phyloP scores from a whole-genome alignment of 2,797 vertebrate species.

The Tamandua tetradactyla region DNA sequence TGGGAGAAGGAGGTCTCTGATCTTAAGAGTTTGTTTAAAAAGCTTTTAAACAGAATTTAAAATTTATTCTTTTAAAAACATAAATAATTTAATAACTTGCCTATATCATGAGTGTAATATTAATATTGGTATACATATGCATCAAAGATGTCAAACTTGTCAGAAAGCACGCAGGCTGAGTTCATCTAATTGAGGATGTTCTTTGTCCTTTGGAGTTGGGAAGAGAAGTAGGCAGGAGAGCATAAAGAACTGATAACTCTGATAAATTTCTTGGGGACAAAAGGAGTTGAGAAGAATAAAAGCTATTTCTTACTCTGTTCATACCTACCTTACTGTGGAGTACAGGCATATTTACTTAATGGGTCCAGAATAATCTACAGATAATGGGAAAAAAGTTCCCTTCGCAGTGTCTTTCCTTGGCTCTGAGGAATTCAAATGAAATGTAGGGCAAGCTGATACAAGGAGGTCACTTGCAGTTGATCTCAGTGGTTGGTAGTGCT shows the following conservation, averaged over 20 bases:
- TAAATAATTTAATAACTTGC: slow-evolving; percentile 18
- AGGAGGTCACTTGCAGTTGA: background rate
- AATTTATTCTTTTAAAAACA: slow-evolving; percentile 46
- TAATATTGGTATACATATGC: background rate
- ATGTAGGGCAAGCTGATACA: background rate
- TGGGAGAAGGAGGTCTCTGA: slow-evolving; percentile 27
- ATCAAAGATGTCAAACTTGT: background rate
- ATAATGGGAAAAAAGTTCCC: background rate
- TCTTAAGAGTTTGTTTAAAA: slow-evolving; percentile 37
- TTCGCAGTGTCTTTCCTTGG: background rate
- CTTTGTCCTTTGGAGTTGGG: background rate
- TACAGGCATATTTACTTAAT: background rate
- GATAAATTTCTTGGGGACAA: background rate
- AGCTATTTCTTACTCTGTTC: background rate
- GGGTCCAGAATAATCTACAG: background rate
- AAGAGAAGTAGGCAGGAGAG: background rate
- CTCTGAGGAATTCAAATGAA: background rate
- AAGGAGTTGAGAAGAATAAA: background rate
- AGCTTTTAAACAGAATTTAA: slow-evolving; percentile 8
- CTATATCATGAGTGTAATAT: background rate
- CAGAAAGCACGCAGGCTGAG: background rate
- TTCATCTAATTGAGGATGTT: background rate
- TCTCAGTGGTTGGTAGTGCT: background rate
- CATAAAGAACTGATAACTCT: background rate
- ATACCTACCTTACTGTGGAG: background rate